A percentile compares a stretch with the other conserved stretches of the same genome.
phyloP scores from a whole-genome alignment of 2,113 vertebrate genomes.

The Ciconia maguari region DNA sequence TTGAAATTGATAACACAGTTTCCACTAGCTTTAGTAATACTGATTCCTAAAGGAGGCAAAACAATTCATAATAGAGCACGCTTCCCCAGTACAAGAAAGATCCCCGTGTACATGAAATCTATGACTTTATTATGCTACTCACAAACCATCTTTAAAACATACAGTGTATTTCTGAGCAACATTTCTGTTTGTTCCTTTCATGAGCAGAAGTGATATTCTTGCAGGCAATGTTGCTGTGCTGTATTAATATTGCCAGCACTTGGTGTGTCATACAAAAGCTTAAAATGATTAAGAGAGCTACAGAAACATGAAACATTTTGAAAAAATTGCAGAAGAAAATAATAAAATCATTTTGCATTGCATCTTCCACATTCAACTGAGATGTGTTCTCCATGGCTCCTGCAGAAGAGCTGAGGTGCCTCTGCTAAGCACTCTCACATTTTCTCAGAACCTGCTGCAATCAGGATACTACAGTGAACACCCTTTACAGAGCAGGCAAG shows the following conservation, averaged over 20 bases:
- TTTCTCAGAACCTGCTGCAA: background rate
- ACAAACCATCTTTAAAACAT: background rate
- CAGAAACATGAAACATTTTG: background rate
- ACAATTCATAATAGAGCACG: background rate
- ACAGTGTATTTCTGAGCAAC: background rate
- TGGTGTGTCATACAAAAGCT: background rate
- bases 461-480: background rate
- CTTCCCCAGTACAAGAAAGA: background rate
- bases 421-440: background rate
- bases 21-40: background rate
- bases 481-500: background rate
- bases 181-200: background rate
- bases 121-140: background rate
- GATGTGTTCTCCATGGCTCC: background rate
- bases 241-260: background rate
- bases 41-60: background rate
- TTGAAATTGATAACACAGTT: fast-evolving
- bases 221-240: background rate
- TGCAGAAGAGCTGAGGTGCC: background rate
- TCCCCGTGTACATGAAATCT: background rate
- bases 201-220: background rate
- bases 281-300: background rate
- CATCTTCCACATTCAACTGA: background rate
- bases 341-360: background rate
- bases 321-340: background rate